Base-by-base conservation (phyloP, 2,888 invertebrate species). In the Trissolcus brochymenae region DNA sequence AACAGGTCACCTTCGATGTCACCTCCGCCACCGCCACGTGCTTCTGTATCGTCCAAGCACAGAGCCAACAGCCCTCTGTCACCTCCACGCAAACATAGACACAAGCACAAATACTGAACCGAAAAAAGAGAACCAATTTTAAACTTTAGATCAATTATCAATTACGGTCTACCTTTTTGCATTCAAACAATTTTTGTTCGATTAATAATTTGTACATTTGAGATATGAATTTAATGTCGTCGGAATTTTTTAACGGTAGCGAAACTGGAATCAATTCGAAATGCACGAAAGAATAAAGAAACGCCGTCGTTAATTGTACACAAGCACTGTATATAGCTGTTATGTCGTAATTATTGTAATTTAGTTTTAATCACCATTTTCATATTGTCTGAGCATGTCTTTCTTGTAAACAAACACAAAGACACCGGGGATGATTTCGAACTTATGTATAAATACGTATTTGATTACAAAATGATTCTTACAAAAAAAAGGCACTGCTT, bases 51-150 rank as follows among this genome's bases (percentile, higher is more conserved):
- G 0, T 88, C 88, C 54, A 87, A 87, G 75, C 84, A 87, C 77
- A 83, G 84, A 19, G 82, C 80, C 68, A 87, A 86, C 81, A 88
- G 88, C 29, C 89, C 90, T 3, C 90, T 90, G 29, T 90, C 91
- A 40, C 87, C 89, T 21, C 88, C 91, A 25, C 89, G 90, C 66
- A 91, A 91, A 84, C 91, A 91, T 82, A 88, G 91, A 78, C 91
- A 91, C 80, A 91, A 91, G 83, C 91, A 91, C 84, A 91, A 91
- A 85, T 91, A 91, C 82, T 91, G 85, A 88, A 59, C 35, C 14
- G 25, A 6, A 43, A 43, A 13, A 43, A 43, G n/a, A 46, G 16
- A 46, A 46, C 16, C 46, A 46, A 14, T 46, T n/a, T 46, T 16
- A 54, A 43, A 35, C 56, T 40, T 14, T 40, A 50, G n/a, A 16